Base-by-base conservation (phyloP, 2,797 vertebrate genomes). In the Alcedo quadribrachys region DNA sequence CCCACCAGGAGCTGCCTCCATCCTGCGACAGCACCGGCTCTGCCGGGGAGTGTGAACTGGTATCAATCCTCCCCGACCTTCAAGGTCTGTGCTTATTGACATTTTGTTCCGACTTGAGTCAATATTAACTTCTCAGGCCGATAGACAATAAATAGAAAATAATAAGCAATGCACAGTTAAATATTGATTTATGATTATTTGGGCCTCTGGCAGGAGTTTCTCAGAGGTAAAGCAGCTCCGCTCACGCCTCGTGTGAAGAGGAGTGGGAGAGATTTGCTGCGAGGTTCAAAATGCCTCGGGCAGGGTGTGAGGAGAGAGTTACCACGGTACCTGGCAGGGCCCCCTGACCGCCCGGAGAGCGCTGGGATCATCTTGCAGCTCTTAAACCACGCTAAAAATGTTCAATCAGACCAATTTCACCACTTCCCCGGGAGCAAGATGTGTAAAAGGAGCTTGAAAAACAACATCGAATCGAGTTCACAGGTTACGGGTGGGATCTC, bases 171-270 rank as follows among this genome's bases (percentile, higher is more conserved):
- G 94, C 73, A 40, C 68, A 60, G 92, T 73, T 92, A 69, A 63
- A 90, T 76, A 96, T 86, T 58, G 96, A 96, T 95, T 94, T 92
- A 90, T 85, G 94, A 95, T 95, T 93, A 93, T 95, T 75, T 80
- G 67, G 85, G 78, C 51, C 67, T 80, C 95, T 96, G 84, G 77
- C 87, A 67, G 25, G 83, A 82, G 84, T 90, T 90, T 95, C 87
- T 91, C 81, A 18, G 46, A 37, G 73, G 79, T 58, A 61, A 43
- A 83, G 85, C 28, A 48, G 88, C 75, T 78, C 88, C 8, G 21
- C 66, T 94, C 71, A 24, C 1, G 1, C 1, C 5, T 75, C 82
- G 62, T 5, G 16, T 1, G 3, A 45, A 42, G 8, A 42, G 58
- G 55, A 61, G 53, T 0, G 22, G 22, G 55, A 45, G 67, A 28